Conservation (phyloP, 2,113 vertebrate species). For the Axis porcinus region DNA sequence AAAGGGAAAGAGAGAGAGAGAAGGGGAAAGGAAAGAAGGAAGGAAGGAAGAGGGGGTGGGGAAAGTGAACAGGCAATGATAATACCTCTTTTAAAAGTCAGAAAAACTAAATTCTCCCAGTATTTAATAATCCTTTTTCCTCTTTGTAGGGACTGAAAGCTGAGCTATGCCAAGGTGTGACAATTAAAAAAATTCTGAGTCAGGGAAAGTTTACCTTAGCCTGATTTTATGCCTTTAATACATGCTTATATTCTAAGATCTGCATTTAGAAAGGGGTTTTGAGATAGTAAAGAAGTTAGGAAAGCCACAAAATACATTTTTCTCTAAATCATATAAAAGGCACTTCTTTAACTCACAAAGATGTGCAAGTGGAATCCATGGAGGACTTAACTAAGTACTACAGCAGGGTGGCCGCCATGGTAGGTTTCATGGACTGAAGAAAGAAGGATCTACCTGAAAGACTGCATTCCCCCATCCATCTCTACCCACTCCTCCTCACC, state of each 20-base stretch:
- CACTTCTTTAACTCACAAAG: not conserved
- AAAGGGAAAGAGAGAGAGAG: not conserved
- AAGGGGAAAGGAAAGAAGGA: fast-evolving
- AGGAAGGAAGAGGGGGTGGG: fast-evolving
- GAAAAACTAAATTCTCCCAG: not conserved
- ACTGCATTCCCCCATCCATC: not conserved
- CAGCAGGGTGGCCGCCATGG: not conserved
- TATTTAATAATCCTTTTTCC: not conserved
- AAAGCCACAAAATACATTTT: not conserved
- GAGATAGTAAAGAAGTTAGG: not conserved
- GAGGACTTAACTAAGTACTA: not conserved
- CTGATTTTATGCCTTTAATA: not conserved
- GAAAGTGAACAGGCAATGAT: not conserved
- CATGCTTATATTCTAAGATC: not conserved
- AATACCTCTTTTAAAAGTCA: not conserved
- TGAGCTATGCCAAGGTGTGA: slow-evolving; percentile 5
- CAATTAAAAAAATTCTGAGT: slow-evolving; percentile 24
- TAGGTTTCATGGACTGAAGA: not conserved
- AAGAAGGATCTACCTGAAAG: not conserved
- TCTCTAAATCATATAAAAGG: not conserved
- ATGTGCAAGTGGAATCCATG: not conserved
- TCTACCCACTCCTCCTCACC: not conserved
- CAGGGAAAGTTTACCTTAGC: not conserved
- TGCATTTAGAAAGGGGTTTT: not conserved
- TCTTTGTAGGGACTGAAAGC: not conserved